phyloP scores from a whole-genome alignment of 1,140 invertebrate species.

The Cotesia glomerata region DNA sequence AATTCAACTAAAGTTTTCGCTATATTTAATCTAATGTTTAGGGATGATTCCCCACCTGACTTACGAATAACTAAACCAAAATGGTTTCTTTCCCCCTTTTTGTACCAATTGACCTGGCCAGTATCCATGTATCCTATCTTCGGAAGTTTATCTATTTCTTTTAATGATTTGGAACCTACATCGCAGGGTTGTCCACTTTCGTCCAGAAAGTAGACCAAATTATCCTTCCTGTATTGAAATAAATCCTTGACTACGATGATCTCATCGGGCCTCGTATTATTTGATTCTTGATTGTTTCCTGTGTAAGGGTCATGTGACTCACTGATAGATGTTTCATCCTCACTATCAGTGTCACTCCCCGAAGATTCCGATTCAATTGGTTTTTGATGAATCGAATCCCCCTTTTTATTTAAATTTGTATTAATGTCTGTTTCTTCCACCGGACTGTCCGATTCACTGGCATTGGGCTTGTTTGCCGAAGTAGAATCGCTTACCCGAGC shows the following conservation, averaged over 20 bases:
- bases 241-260: conserved; percentile 3
- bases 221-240: conserved; percentile 13
- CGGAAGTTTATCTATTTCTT: not conserved
- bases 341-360: not conserved
- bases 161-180: not conserved
- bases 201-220: conserved; percentile 6
- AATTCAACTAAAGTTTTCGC: not conserved
- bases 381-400: not conserved
- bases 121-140: too few species aligned
- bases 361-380: not conserved
- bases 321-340: not conserved
- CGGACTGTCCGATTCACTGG: too few species aligned
- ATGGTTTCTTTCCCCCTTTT: not conserved
- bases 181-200: not conserved
- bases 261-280: not conserved
- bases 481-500: too few species aligned
- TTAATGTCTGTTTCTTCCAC: too few species aligned
- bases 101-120: not conserved
- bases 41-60: not conserved
- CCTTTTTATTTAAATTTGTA: not conserved
- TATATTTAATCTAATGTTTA: not conserved
- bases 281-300: not conserved
- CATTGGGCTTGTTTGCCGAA: too few species aligned
- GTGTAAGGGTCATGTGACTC: not conserved
- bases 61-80: not conserved